phyloP scores from a whole-genome alignment of 2,888 invertebrate genomes.

The Drosophila aldrichi region DNA sequence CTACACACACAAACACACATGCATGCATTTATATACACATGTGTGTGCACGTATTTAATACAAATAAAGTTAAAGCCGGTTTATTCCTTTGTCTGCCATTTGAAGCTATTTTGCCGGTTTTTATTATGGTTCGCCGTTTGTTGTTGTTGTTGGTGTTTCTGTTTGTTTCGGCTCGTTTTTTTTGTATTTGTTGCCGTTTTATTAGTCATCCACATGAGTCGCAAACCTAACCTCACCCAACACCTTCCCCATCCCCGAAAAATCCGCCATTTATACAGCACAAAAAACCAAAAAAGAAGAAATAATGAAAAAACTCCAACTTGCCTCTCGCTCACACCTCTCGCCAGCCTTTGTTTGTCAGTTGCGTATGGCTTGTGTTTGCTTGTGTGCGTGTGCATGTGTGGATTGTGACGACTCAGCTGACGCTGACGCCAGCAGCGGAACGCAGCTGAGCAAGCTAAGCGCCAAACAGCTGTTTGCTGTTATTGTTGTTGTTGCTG shows the following conservation, averaged over 20 bases:
- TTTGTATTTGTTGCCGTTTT: slow-evolving; percentile 42
- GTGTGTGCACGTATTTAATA: slow-evolving; percentile 8
- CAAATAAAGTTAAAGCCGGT: slow-evolving; percentile 64
- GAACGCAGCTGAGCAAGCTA: slow-evolving; percentile 53
- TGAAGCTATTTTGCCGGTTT: slow-evolving; percentile 71
- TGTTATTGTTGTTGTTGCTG: slow-evolving; percentile 34
- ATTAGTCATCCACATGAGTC: slow-evolving; percentile 65
- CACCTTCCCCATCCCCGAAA: slow-evolving; percentile 3
- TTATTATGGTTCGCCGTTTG: slow-evolving; percentile 41
- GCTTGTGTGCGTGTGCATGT: slow-evolving; percentile 19
- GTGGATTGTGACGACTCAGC: slow-evolving; percentile 43
- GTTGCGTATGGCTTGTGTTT: slow-evolving; percentile 20
- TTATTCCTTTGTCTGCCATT: slow-evolving; percentile 71
- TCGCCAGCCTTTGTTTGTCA: slow-evolving; percentile 58
- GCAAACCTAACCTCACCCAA: slow-evolving; percentile 35
- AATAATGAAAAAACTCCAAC: slow-evolving; percentile 37
- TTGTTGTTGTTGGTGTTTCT: slow-evolving; percentile 33
- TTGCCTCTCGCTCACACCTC: slow-evolving; percentile 20
- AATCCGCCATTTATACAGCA: slow-evolving; percentile 27
- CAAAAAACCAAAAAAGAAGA: neutral
- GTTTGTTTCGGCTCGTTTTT: slow-evolving; percentile 43
- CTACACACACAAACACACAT: neutral
- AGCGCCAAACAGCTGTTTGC: slow-evolving; percentile 67
- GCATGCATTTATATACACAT: neutral
- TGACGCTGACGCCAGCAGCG: slow-evolving; percentile 44